These are phyloP conservation scores for Penaeus vannamei DNA, from an alignment of 1,140 invertebrate species.

Conservation along the genomic window DNA sequence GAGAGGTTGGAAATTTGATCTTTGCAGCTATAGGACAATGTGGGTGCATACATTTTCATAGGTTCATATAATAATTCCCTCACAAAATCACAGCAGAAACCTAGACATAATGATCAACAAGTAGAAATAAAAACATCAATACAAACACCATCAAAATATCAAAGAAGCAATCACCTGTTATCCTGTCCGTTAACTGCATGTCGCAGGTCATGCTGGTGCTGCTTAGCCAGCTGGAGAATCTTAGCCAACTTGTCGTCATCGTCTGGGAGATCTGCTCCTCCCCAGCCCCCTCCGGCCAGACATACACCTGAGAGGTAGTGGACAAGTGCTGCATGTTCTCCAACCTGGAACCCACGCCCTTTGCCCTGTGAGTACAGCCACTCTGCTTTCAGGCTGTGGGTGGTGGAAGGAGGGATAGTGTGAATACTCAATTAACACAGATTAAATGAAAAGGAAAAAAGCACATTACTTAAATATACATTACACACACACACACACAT, in stretches of 20 bases:
- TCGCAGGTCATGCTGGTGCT: slow-evolving; percentile 80
- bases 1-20: no score
- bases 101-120: not conserved
- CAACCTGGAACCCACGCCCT: slow-evolving; percentile 87
- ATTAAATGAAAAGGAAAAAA: not conserved
- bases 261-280: slow-evolving; percentile 64
- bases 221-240: slow-evolving; percentile 90
- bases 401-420: slow-evolving; percentile 55
- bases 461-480: not conserved
- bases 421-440: not conserved
- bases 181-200: slow-evolving; percentile 70
- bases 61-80: not conserved
- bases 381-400: slow-evolving; percentile 88
- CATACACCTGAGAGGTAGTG: slow-evolving; percentile 79
- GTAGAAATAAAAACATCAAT: not conserved
- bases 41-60: no score
- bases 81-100: not conserved
- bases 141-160: not conserved
- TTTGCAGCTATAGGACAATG: no score
- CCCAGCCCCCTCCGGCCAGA: slow-evolving; percentile 70
- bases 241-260: slow-evolving; percentile 88
- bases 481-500: not conserved
- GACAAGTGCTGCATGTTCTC: slow-evolving; percentile 85
- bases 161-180: slow-evolving; percentile 66
- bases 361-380: slow-evolving; percentile 95